Percentiles rank a stretch among this genome's conserved stretches.
These are phyloP conservation scores for Heliconius hermathena DNA, from an alignment of 1,140 invertebrate species.

Conservation along the genomic window DNA sequence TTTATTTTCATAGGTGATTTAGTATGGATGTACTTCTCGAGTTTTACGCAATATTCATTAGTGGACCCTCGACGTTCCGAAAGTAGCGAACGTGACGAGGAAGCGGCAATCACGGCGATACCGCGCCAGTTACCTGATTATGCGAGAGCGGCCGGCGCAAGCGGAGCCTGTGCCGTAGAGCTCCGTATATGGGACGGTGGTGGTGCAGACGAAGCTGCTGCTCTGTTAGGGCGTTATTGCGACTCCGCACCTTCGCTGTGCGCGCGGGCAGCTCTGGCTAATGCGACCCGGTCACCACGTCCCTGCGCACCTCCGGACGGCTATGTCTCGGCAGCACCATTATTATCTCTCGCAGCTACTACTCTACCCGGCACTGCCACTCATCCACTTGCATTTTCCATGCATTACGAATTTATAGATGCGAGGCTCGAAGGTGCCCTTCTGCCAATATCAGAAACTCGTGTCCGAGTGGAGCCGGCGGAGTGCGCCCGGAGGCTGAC, in stretches of 20 bases:
- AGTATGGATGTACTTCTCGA: conserved; percentile 93
- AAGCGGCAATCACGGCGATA: conserved; percentile 39
- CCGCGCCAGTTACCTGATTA: conserved; percentile 37
- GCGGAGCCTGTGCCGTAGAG: conserved; percentile 81
- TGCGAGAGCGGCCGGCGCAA: conserved; percentile 40
- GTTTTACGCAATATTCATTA: conserved; percentile 88
- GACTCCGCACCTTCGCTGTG: conserved; percentile 89
- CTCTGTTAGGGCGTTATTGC: conserved; percentile 85
- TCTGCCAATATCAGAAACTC: conserved; percentile 50
- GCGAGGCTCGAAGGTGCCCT: conserved; percentile 84
- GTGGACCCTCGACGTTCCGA: conserved; percentile 78
- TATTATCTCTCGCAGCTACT: conserved; percentile 73
- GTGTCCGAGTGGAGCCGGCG: conserved; percentile 52
- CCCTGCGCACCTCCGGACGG: conserved; percentile 90
- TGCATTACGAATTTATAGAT: conserved; percentile 93
- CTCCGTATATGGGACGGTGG: conserved; percentile 85
- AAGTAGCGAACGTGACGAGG: conserved; percentile 64
- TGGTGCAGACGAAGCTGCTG: conserved; percentile 58
- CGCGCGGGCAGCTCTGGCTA: conserved; percentile 89
- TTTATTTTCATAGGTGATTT: conserved; percentile 83
- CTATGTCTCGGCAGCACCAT: conserved; percentile 86
- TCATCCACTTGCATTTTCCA: conserved; percentile 84
- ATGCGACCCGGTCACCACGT: conserved; percentile 87
- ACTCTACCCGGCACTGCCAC: conserved; percentile 85
- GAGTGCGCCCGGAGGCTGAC: conserved; percentile 70